Evolutionary conservation across 2,113 vertebrate genomes (phyloP).

Genomic region (Larimichthys polyactis): DNA sequence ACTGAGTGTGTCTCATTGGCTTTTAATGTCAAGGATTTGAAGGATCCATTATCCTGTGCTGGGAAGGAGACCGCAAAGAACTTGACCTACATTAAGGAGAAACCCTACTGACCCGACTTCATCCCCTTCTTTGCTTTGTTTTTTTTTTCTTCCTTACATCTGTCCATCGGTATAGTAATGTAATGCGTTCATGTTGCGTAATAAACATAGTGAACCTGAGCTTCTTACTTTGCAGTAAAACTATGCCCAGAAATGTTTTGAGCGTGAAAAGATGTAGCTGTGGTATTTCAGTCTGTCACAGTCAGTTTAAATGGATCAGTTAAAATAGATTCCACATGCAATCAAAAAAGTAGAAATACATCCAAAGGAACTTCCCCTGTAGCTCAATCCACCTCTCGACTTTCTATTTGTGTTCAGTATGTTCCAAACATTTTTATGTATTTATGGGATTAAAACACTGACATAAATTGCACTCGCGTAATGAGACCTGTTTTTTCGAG

Average conservation of each 20-base stretch:
- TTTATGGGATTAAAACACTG: no score
- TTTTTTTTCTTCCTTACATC: neutral
- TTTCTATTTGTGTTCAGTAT: no score
- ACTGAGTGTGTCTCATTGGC: constrained; percentile 8
- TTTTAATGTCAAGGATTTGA: constrained; percentile 21
- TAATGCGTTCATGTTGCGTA: neutral
- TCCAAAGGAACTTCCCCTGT: neutral
- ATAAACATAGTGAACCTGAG: neutral
- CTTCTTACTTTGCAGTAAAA: neutral
- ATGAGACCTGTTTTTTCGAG: no score
- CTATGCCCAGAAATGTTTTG: neutral
- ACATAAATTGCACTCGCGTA: no score
- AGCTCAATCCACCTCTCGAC: no score
- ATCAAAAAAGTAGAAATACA: neutral
- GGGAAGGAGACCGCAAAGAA: neutral
- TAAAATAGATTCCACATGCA: neutral
- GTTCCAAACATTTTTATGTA: no score
- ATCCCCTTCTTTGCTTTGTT: neutral
- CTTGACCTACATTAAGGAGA: constrained; percentile 16
- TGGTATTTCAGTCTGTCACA: neutral
- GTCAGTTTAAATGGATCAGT: neutral
- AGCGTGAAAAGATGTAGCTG: neutral
- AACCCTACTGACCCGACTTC: neutral
- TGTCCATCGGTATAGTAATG: neutral
- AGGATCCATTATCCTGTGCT: constrained; percentile 14